These are phyloP conservation scores for Drosophila obscura DNA, from an alignment of 1,140 invertebrate genomes.

Conservation along the genomic window DNA sequence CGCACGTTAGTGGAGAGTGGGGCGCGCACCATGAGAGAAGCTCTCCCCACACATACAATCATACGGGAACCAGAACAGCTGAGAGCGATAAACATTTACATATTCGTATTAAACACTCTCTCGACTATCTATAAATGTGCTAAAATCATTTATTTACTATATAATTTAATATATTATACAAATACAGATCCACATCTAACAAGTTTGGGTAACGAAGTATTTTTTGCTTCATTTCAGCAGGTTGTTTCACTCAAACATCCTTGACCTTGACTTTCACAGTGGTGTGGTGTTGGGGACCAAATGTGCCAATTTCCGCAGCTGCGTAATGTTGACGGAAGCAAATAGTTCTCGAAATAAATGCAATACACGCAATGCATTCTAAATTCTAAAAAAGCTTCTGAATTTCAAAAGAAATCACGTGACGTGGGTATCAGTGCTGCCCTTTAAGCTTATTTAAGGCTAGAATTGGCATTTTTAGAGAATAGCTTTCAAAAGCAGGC, in stretches of 20 bases:
- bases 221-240: background rate
- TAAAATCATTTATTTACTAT: constrained; percentile 2
- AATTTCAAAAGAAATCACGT: constrained; percentile 48
- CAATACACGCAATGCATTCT: constrained; percentile 15
- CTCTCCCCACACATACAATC: constrained; percentile 8
- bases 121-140: constrained; percentile 42
- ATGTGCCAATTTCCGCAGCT: constrained; percentile 72
- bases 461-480: too few species aligned
- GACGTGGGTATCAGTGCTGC: constrained; percentile 19
- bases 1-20: constrained; percentile 19
- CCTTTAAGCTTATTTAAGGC: too few species aligned
- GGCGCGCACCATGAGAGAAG: constrained; percentile 17
- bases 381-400: constrained; percentile 46
- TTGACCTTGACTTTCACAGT: constrained; percentile 67
- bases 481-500: too few species aligned
- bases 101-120: constrained; percentile 12
- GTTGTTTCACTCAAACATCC: constrained; percentile 16
- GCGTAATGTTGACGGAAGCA: constrained; percentile 65
- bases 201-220: background rate
- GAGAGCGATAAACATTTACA: constrained; percentile 30
- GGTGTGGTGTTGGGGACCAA: constrained; percentile 15
- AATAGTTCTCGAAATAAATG: constrained; percentile 37
- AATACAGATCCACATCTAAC: constrained; percentile 4
- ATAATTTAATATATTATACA: background rate
- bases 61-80: constrained; percentile 36